Percentiles rank a stretch among this genome's conserved stretches.
phyloP scores from a whole-genome alignment of 2,113 vertebrate genomes.

The Antechinus flavipes region DNA sequence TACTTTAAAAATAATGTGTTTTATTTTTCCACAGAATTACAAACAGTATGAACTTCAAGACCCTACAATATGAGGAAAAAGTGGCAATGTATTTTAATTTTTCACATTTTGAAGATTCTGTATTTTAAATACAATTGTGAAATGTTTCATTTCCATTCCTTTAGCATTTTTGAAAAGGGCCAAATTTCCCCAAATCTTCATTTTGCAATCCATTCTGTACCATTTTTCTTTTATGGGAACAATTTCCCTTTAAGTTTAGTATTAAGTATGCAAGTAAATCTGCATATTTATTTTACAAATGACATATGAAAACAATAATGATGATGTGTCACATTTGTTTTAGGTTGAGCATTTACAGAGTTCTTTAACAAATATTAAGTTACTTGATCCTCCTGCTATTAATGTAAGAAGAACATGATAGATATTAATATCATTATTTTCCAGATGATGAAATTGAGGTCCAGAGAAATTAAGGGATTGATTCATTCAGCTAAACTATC shows the following conservation, averaged over 20 bases:
- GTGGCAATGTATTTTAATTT: neutral
- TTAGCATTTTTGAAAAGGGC: neutral
- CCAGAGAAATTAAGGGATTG: neutral
- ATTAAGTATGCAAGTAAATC: neutral
- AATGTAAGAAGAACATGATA: neutral
- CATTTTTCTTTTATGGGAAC: neutral
- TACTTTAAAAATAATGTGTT: neutral
- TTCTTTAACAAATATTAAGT: constrained; percentile 11
- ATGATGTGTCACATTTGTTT: neutral
- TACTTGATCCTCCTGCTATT: neutral
- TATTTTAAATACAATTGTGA: neutral
- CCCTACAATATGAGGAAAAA: neutral
- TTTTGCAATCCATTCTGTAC: neutral
- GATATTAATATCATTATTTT: constrained; percentile 24
- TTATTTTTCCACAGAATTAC: neutral
- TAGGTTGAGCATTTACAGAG: constrained; percentile 21
- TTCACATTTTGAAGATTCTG: neutral
- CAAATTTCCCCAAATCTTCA: neutral
- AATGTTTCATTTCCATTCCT: neutral
- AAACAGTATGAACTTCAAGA: neutral
- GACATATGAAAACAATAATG: neutral
- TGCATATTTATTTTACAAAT: neutral
- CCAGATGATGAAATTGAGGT: neutral
- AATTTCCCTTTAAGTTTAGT: neutral
- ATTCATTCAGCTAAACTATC: neutral